Percentiles rank a stretch among this genome's conserved stretches.
phyloP scores from a whole-genome alignment of 2,888 invertebrate genomes.

The Philopedon plagiatum region DNA sequence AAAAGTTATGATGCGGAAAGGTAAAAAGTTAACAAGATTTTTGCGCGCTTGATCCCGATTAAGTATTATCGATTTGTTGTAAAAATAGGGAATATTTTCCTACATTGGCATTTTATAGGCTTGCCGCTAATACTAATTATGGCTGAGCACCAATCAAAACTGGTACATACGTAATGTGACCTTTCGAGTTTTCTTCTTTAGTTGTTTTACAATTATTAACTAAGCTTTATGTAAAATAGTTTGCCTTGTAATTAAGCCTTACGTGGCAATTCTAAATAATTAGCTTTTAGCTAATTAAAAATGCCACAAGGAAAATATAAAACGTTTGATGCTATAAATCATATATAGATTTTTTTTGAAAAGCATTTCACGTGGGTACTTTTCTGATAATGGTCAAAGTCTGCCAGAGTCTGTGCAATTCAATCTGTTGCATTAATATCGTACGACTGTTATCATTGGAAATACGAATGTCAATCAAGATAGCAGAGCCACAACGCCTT shows the following conservation, averaged over 20 bases:
- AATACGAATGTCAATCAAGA: too few species aligned
- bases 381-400: too few species aligned
- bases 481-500: too few species aligned
- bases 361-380: too few species aligned
- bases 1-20: slow-evolving; percentile 45
- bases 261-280: too few species aligned
- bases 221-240: slow-evolving; percentile 1
- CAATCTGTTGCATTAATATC: too few species aligned
- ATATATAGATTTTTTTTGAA: too few species aligned
- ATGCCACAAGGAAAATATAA: too few species aligned
- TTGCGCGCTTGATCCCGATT: slow-evolving; percentile 44
- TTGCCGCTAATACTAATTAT: slow-evolving; percentile 24
- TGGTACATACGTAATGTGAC: background rate
- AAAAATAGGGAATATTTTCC: slow-evolving; percentile 44
- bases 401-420: too few species aligned
- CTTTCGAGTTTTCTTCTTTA: background rate
- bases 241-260: background rate
- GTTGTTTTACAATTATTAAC: background rate
- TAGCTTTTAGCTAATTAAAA: too few species aligned
- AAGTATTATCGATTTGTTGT: slow-evolving; percentile 43
- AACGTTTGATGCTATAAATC: too few species aligned
- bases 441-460: too few species aligned
- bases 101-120: slow-evolving; percentile 30
- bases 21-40: slow-evolving; percentile 47
- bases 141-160: background rate